Base-by-base conservation (phyloP, 2,888 invertebrate species). In the Leptinotarsa haldemani region DNA sequence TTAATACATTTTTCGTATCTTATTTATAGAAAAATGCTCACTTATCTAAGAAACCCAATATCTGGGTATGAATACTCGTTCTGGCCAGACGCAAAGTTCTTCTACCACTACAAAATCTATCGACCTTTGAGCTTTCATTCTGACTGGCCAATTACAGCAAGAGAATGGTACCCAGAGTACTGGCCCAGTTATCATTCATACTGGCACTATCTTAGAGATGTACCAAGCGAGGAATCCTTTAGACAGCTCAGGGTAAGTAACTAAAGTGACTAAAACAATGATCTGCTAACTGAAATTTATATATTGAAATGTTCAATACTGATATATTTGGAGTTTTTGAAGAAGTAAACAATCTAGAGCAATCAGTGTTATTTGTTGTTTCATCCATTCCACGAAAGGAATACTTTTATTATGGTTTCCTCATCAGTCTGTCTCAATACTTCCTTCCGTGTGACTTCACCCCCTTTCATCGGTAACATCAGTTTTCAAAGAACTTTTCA, bases 101-200 rank as follows among this genome's bases (percentile, higher is more conserved):
- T 77, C 71, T 83, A 82, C 76, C 83, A 83, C 76, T 83, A 82
- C 73, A 82, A 80, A 74, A 83, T 83, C 48, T 83, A 83, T 71
- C 77, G 83, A 73, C 83, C 83, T 9, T 70, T 82, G 5, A 80
- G 80, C 70, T 82, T 82, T 67, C 77, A 83, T 58, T 68, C 70
- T 16, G 80, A 83, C 53, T 83, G 82, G 82, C 81, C 82, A 13
- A 74, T 81, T 7, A 82, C 79, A 46, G 72, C 79, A 2, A 80
- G 83, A 65, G 82, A 82, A 69, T 80, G 80, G 79, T 82, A 79
- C 70, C 82, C 82, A 16, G 70, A 78, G 52, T 83, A 83, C 72
- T 83, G 83, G 83, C 83, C 82, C 0, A 79, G 81, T 65, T 71
- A 77, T 30, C 77, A 77, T 40, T 82, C 83, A 3, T 82, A 82